Base-by-base conservation (phyloP, 1,140 invertebrate genomes). In the Bombus waltoni region DNA sequence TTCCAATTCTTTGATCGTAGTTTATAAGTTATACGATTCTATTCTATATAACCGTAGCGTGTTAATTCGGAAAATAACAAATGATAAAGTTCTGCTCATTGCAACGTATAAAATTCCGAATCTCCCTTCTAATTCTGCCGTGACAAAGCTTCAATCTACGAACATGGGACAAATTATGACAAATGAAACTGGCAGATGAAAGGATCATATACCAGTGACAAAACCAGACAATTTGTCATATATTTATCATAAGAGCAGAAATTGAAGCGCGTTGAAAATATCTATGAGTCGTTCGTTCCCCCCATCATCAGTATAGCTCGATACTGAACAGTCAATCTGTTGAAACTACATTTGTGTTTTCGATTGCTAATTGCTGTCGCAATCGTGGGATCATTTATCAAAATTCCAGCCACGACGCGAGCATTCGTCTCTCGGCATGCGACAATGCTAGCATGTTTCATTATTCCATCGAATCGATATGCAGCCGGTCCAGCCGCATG, bases 341-440 rank as follows among this genome's bases (percentile, higher is more conserved):
- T 72, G 70, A 72, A 72, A 77, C 38, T 62, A n/a, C 57, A 77
- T 77, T 62, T n/a, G 57, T 42, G 32, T 62, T 62, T 38, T n/a
- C 57, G 75, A 77, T 62, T 40, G 75, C 53, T 77, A 77, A 77
- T 77, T 77, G 75, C 75, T 32, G 75, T 77, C 75, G 75, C 74
- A 28, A 38, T 32, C 35, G 57, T 25, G 22, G 57, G 35, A 59
- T 77, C 75, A 77, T 77, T 77, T 77, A 77, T 77, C 75, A 77
- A 77, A 77, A 77, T 77, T 77, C 28, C 57, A 77, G 38, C 38
- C 6, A 38, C 35, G 35, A 18, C 25, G 25, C 35, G 13, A 28
- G 38, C 25, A 32, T 28, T 57, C 25, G 22, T 62, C 75, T 62
- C 75, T 40, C 35, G 13, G n/a, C 75, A 22, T 8, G n/a, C n/a